Evolutionary conservation across 2,113 vertebrate species (phyloP), one percentile per base, ranked within the genome.

Genomic region (Thamnaconus septentrionalis): DNA sequence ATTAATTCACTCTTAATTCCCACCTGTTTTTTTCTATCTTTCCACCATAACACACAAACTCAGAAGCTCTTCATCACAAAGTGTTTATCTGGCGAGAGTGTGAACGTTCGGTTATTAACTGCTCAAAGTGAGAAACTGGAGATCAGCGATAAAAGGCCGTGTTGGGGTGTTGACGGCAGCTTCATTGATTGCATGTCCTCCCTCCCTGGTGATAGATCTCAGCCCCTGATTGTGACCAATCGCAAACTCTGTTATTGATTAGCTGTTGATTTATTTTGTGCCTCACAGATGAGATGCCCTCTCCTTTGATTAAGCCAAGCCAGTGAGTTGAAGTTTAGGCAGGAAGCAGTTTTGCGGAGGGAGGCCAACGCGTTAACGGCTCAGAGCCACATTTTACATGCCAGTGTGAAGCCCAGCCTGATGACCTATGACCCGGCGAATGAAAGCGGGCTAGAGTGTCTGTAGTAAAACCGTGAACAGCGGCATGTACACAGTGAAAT

Each of bases 401-500:
- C 4, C 39, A 6, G 11, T 44, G 59, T 63, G 47, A 56, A 71
- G 46, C 18, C 56, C 56, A 12, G 49, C 31, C 8, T n/a, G 49
- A 47, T 66, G 65, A 3, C 66, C 56, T 77, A 50, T 75, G 57
- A 83, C 47, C 50, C 6, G 6, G 1, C 18, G 5, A 1, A 47
- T 4, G 9, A 41, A 51, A 43, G 4, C 56, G 6, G 8, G 11
- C 7, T 18, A 31, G 10, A 31, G 52, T 48, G 11, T 48, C 18
- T 31, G 67, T 50, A n/a, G 41, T 44, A 64, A 64, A 45, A 59
- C 49, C 46, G 61, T 73, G 11, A 73, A 66, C 67, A 43, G 44
- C 45, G 54, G n/a, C 47, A 69, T 65, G 56, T 18, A 50, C 64
- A 59, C 57, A 66, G 43, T 66, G 47, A 75, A 81, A 57, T 39